These are phyloP conservation scores for Heteractis magnifica DNA, from an alignment of 92 coral and sea anemone genomes.

Conservation along the genomic window DNA sequence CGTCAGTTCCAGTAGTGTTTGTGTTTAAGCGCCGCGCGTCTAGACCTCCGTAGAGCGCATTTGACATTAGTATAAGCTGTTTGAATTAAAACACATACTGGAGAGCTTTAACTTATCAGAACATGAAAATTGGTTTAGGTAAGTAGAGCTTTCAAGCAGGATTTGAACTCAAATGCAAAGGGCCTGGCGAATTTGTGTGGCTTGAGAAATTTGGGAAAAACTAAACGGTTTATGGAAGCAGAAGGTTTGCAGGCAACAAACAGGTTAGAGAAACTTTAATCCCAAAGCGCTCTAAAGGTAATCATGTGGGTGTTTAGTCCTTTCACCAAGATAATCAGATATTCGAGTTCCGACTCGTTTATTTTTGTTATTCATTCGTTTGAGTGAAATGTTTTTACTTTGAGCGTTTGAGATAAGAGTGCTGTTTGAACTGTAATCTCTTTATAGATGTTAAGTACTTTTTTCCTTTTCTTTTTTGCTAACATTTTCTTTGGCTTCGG, in stretches of 20 bases:
- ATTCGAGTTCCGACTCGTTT: neutral
- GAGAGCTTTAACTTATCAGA: neutral
- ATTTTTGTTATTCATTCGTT: neutral
- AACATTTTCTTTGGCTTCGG: neutral
- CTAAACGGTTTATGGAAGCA: neutral
- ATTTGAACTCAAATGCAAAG: neutral
- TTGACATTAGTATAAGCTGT: conserved; percentile 14
- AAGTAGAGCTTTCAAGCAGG: neutral
- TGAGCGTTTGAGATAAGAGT: neutral
- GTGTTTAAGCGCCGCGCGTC: conserved; percentile 37
- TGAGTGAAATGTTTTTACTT: neutral
- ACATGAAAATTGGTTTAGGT: neutral
- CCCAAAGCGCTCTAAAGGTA: conserved; percentile 1
- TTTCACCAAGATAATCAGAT: conserved; percentile 36
- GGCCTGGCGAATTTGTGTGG: neutral
- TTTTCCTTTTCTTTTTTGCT: neutral
- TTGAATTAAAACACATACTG: neutral
- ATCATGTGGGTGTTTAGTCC: neutral
- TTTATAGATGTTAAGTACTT: neutral
- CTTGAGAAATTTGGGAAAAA: neutral
- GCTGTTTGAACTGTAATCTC: conserved; percentile 2
- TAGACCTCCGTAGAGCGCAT: conserved; percentile 22
- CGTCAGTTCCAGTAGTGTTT: conserved; percentile 24
- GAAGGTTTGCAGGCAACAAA: conserved; percentile 12
- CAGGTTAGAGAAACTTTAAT: conserved; percentile 20